A percentile compares a stretch with the other conserved stretches of the same genome.
These are phyloP conservation scores for Colius striatus DNA, from an alignment of 2,113 vertebrate species.

Conservation along the genomic window DNA sequence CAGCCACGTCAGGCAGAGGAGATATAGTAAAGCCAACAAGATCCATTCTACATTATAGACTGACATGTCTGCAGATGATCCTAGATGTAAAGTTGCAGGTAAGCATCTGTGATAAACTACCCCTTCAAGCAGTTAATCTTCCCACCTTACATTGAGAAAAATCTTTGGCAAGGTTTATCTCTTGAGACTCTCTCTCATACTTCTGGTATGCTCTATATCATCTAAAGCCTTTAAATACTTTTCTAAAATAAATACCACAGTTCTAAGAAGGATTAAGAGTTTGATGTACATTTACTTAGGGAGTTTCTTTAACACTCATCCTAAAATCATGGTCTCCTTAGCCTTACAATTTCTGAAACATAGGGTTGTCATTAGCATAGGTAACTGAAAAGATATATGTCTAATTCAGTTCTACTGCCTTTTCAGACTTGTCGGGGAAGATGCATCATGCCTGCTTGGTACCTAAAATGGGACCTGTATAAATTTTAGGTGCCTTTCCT, in stretches of 20 bases:
- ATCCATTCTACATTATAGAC: neutral
- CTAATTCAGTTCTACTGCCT: neutral
- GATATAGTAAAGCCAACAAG: neutral
- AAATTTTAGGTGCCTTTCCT: neutral
- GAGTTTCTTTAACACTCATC: neutral
- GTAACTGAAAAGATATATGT: neutral
- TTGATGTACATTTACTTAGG: neutral
- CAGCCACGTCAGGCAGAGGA: neutral
- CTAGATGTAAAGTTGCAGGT: neutral
- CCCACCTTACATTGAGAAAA: neutral
- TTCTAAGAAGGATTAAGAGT: neutral
- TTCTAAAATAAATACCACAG: neutral
- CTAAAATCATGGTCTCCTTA: neutral
- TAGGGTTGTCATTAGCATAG: neutral
- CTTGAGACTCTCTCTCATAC: neutral
- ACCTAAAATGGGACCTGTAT: neutral
- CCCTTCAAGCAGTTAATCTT: neutral
- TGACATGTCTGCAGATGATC: neutral
- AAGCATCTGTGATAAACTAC: neutral
- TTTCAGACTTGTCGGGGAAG: neutral
- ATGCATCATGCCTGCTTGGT: neutral
- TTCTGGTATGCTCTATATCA: neutral
- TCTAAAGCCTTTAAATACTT: neutral
- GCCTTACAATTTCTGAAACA: neutral
- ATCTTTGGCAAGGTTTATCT: neutral